These are phyloP conservation scores for Tachysurus fulvidraco DNA, from an alignment of 2,113 vertebrate genomes.

Conservation along the genomic window DNA sequence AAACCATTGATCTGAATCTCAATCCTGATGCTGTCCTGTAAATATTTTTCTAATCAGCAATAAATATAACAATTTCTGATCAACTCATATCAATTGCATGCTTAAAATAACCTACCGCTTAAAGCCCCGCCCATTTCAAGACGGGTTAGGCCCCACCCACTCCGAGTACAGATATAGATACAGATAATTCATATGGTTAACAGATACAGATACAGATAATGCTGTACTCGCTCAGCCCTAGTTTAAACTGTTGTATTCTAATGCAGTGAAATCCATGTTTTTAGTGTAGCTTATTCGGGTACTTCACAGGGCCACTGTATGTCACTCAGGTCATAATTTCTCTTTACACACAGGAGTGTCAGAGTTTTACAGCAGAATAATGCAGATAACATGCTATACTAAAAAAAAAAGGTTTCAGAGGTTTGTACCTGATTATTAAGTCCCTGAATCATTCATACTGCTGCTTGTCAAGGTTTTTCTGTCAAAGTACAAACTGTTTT, in stretches of 20 bases:
- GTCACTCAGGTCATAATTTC: not conserved
- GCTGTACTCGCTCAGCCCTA: too few species aligned
- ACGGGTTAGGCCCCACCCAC: too few species aligned
- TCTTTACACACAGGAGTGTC: not conserved
- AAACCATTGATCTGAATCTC: too few species aligned
- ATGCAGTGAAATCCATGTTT: not conserved
- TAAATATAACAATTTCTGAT: too few species aligned
- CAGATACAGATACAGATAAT: too few species aligned
- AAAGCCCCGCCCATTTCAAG: too few species aligned
- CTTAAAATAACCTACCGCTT: too few species aligned
- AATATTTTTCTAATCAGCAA: too few species aligned
- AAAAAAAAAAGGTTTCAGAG: not conserved
- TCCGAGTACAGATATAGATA: too few species aligned
- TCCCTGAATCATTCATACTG: not conserved
- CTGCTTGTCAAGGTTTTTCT: not conserved
- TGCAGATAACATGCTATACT: not conserved
- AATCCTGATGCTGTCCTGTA: too few species aligned
- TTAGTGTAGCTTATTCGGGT: not conserved
- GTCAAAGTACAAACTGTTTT: not conserved
- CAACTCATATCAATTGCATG: too few species aligned
- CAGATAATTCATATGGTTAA: too few species aligned
- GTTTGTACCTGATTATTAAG: not conserved
- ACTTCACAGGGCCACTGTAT: not conserved
- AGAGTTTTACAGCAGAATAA: not conserved
- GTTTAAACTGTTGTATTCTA: not conserved